These are phyloP conservation scores for Pocillopora grandis DNA, from an alignment of 92 coral and sea anemone species.

Conservation along the genomic window DNA sequence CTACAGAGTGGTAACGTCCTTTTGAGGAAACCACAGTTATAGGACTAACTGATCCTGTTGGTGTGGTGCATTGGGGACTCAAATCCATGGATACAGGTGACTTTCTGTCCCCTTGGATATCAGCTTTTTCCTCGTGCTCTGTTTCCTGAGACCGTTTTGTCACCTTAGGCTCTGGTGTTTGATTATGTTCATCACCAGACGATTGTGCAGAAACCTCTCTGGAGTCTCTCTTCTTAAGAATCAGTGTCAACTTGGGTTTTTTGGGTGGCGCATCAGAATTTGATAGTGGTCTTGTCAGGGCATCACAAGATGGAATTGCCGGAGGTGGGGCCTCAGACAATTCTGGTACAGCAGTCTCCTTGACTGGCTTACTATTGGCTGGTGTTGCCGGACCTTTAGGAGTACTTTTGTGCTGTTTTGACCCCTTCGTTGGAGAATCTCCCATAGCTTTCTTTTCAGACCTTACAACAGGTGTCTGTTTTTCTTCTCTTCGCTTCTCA, in stretches of 20 bases:
- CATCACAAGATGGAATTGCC: constrained; percentile 13
- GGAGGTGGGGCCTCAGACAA: constrained; percentile 31
- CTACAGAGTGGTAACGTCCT: constrained; percentile 28
- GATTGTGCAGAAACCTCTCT: neutral
- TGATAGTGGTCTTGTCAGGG: constrained; percentile 14
- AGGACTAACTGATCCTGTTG: constrained; percentile 23
- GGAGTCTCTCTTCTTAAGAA: constrained; percentile 1
- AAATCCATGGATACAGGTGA: constrained; percentile 43
- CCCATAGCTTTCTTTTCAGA: neutral
- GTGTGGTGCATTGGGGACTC: constrained; percentile 17
- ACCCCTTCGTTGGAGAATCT: neutral
- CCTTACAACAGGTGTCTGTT: neutral
- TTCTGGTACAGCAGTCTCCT: constrained; percentile 16
- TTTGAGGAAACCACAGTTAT: constrained; percentile 39
- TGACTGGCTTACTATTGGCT: neutral
- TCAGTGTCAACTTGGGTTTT: constrained; percentile 42
- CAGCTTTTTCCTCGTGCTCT: neutral
- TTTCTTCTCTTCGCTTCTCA: neutral
- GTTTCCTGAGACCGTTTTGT: neutral
- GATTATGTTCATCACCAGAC: neutral
- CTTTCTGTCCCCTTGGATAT: neutral
- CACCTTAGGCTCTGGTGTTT: neutral
- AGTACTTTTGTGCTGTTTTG: neutral
- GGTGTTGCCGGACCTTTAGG: constrained; percentile 9
- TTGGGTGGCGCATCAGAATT: constrained; percentile 2